Conservation (phyloP, 1,140 invertebrate genomes). For the Formica selysi region DNA sequence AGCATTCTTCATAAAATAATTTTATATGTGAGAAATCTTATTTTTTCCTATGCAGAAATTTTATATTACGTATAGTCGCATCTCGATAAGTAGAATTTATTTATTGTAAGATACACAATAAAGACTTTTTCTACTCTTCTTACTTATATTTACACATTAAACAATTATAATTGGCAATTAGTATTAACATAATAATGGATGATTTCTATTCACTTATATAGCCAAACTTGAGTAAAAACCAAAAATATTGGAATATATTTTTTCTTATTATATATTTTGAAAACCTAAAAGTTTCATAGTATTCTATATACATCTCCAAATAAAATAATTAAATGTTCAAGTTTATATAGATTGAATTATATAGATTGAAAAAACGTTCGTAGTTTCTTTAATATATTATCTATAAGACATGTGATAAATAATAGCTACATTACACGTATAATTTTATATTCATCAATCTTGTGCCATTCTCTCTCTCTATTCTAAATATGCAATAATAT, state of each 20-base stretch:
- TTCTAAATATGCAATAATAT: slow-evolving; percentile 62
- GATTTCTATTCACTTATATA: slow-evolving; percentile 10
- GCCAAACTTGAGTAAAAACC: slow-evolving; percentile 6
- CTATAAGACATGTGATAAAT: slow-evolving; percentile 43
- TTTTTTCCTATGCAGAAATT: neutral
- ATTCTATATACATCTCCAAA: slow-evolving; percentile 4
- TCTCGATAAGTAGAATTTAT: slow-evolving; percentile 30
- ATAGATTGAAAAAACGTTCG: slow-evolving; percentile 35
- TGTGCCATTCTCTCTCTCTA: slow-evolving; percentile 5
- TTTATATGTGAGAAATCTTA: slow-evolving; percentile 2
- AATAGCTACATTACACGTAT: slow-evolving; percentile 22
- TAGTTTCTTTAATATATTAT: slow-evolving; percentile 46
- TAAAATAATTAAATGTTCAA: slow-evolving; percentile 17
- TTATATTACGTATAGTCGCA: slow-evolving; percentile 2
- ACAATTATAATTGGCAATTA: slow-evolving; percentile 48
- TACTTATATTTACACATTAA: slow-evolving; percentile 69
- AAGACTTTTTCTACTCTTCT: slow-evolving; percentile 38
- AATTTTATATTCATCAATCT: slow-evolving; percentile 24
- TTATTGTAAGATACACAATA: slow-evolving; percentile 30
- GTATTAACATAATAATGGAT: slow-evolving; percentile 62
- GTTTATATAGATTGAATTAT: slow-evolving; percentile 38
- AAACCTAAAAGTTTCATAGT: neutral
- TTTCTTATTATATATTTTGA: neutral
- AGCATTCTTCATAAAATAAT: slow-evolving; percentile 22
- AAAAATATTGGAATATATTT: slow-evolving; percentile 34